Evolutionary conservation across 2,113 vertebrate species (phyloP).

Genomic region (Sinocyclocheilus maitianheensis): DNA sequence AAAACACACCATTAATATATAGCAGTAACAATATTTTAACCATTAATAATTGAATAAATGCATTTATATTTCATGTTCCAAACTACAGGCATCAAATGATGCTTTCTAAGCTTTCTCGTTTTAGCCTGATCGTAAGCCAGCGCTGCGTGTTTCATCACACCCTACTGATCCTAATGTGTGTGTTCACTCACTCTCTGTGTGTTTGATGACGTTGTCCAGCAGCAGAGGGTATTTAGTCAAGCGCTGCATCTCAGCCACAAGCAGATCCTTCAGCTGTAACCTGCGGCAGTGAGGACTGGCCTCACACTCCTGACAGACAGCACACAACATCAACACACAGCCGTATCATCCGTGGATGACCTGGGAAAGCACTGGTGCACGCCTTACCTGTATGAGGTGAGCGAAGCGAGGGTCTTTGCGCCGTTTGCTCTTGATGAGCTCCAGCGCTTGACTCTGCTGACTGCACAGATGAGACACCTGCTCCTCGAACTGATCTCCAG

Average conservation of each 20-base stretch:
- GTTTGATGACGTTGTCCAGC: constrained; percentile 88
- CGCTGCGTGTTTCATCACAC: too few species aligned
- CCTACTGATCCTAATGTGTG: not conserved
- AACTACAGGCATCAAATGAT: too few species aligned
- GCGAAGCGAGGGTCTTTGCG: constrained; percentile 91
- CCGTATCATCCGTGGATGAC: not conserved
- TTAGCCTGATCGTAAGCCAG: too few species aligned
- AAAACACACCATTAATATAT: too few species aligned
- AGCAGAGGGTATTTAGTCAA: constrained; percentile 92
- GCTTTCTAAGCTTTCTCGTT: too few species aligned
- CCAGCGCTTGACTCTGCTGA: constrained; percentile 85
- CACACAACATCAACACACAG: not conserved
- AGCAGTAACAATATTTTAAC: too few species aligned
- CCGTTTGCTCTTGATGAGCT: constrained; percentile 91
- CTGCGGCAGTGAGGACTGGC: constrained; percentile 89
- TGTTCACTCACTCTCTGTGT: constrained; percentile 79
- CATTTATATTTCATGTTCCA: too few species aligned
- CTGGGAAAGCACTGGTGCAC: not conserved
- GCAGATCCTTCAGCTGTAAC: constrained; percentile 91
- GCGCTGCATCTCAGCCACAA: constrained; percentile 92
- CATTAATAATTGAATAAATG: too few species aligned
- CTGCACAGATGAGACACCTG: constrained; percentile 87
- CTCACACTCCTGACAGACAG: constrained; percentile 71
- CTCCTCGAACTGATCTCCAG: constrained; percentile 86
- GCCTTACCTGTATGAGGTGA: constrained; percentile 70